Percentiles rank a stretch among this genome's conserved stretches.
Evolutionary conservation across 2,888 invertebrate species (phyloP).

Genomic region (Agonopterix subpropinquella): DNA sequence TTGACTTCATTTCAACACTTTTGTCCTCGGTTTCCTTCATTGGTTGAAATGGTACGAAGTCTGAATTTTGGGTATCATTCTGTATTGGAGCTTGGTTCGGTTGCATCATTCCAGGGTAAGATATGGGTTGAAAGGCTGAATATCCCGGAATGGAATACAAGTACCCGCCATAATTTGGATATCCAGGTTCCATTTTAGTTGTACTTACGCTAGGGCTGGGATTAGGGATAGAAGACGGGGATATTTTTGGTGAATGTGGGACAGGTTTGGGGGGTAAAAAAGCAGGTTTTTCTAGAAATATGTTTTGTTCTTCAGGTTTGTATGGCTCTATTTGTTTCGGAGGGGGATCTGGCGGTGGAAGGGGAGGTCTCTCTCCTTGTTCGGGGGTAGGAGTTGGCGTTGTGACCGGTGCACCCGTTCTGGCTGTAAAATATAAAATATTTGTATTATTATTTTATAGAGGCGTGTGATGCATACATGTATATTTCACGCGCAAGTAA

Average conservation of each 20-base stretch:
- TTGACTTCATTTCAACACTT: conserved; percentile 18
- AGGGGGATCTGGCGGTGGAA: conserved; percentile 7
- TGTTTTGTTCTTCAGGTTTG: conserved; percentile 33
- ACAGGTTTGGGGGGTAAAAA: conserved; percentile 48
- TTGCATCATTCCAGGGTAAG: conserved; percentile 39
- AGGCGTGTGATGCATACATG: too few species aligned
- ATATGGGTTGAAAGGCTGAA: conserved; percentile 64
- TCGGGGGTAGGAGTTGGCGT: background rate
- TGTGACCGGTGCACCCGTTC: background rate
- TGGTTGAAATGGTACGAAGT: conserved; percentile 28
- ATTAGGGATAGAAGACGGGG: conserved; percentile 67
- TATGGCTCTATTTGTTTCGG: conserved; percentile 40
- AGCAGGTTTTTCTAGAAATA: conserved; percentile 42
- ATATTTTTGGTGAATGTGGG: conserved; percentile 59
- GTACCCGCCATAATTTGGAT: conserved; percentile 53
- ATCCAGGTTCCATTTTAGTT: conserved; percentile 45
- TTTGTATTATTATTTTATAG: background rate
- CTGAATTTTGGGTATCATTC: conserved; percentile 25
- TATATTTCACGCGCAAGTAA: too few species aligned
- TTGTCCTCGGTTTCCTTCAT: conserved; percentile 26
- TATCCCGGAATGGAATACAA: conserved; percentile 64
- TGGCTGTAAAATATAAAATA: conserved; percentile 2
- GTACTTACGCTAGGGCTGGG: conserved; percentile 61
- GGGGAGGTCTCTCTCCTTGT: conserved; percentile 6
- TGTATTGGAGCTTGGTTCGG: conserved; percentile 24